Conservation (phyloP, 1,140 invertebrate species). For the Lasaia peninsularis region DNA sequence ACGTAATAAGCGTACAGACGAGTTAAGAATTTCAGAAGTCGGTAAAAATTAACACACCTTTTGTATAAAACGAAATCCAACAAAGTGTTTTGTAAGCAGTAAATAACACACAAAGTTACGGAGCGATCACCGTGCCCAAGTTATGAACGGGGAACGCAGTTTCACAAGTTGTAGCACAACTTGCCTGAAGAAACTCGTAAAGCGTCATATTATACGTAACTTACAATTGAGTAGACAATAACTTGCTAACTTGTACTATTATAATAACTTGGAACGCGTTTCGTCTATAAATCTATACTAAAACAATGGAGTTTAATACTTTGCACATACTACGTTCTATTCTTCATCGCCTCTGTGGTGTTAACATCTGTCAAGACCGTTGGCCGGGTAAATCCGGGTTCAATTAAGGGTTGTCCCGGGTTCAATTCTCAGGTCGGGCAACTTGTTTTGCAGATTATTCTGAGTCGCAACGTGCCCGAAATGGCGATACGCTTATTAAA, state of each 20-base stretch:
- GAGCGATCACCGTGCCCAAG: constrained; percentile 26
- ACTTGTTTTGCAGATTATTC: no score
- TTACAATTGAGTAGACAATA: constrained; percentile 2
- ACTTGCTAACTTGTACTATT: not conserved
- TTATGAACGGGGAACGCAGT: constrained; percentile 18
- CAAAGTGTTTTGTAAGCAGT: constrained; percentile 1
- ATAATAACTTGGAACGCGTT: not conserved
- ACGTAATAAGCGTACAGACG: no score
- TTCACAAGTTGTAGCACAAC: constrained; percentile 6
- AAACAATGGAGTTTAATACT: not conserved
- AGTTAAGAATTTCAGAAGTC: no score
- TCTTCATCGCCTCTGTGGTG: not conserved
- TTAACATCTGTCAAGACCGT: no score
- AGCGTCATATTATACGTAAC: constrained; percentile 1
- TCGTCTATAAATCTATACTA: not conserved
- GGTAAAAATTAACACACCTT: no score
- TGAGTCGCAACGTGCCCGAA: no score
- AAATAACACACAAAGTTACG: constrained; percentile 27
- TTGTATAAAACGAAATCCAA: not conserved
- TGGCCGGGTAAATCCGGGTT: no score
- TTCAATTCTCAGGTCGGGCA: no score
- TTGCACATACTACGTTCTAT: not conserved
- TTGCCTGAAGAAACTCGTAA: constrained; percentile 8
- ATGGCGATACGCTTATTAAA: no score
- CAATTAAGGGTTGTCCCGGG: no score